Evolutionary conservation across 23 tunicate genomes (phyloP).

Genomic region (Halocynthia aurantium): DNA sequence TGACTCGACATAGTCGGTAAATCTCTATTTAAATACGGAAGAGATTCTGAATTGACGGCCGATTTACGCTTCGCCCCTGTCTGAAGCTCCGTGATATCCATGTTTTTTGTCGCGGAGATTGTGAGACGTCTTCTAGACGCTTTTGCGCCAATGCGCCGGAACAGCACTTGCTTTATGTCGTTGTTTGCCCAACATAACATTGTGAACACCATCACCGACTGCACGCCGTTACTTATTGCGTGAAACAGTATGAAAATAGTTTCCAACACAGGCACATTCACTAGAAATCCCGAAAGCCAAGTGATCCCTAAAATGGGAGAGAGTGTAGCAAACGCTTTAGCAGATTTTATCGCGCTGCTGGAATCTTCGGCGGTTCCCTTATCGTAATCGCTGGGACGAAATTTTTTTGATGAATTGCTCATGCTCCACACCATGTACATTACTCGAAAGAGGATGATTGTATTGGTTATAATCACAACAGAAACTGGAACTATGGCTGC

Average conservation of each 20-base stretch:
- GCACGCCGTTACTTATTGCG: background rate
- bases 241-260: background rate
- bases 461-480: background rate
- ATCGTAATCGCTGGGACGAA: background rate
- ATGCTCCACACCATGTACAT: background rate
- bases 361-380: background rate
- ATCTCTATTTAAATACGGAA: no score
- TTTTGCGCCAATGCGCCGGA: no score
- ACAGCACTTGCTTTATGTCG: no score
- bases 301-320: background rate
- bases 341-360: background rate
- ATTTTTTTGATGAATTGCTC: background rate
- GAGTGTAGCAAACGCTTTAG: background rate
- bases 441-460: background rate
- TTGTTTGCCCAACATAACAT: no score
- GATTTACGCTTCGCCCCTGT: no score
- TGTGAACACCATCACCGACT: background rate
- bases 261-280: background rate
- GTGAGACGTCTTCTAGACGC: no score
- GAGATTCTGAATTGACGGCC: no score
- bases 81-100: no score
- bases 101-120: no score
- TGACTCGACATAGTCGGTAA: no score
- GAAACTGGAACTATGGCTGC: constrained; percentile 4
- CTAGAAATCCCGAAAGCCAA: constrained; percentile 1